Evolutionary conservation across 2,888 invertebrate genomes (phyloP).

Genomic region (Troglohyphantes excavatus): DNA sequence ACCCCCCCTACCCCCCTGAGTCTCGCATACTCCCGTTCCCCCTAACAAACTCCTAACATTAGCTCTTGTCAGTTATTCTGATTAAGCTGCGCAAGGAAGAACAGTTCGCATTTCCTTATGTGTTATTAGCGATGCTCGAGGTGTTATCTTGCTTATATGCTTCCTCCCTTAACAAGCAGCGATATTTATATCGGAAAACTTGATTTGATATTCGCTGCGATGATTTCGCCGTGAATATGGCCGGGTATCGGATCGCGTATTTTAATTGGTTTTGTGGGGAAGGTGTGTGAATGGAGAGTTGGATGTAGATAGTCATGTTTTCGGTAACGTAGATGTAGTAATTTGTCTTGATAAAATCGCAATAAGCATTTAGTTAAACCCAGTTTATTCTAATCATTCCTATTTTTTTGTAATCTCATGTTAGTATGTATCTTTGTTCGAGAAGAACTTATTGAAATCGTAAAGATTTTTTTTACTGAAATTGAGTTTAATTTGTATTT

Average conservation of each 20-base stretch:
- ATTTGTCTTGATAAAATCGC: too few species aligned
- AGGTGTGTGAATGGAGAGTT: not conserved
- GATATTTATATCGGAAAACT: conserved; percentile 37
- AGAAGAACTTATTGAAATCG: too few species aligned
- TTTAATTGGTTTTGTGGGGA: conserved; percentile 38
- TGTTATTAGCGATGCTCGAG: conserved; percentile 29
- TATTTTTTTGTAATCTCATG: too few species aligned
- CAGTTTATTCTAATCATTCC: too few species aligned
- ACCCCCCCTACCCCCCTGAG: not conserved
- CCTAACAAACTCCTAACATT: conserved; percentile 26
- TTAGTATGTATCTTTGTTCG: too few species aligned
- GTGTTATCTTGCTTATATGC: conserved; percentile 23
- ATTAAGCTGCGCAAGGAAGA: conserved; percentile 10
- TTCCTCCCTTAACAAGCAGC: conserved; percentile 37
- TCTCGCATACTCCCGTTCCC: not conserved
- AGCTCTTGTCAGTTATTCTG: conserved; percentile 32
- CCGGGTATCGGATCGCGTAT: conserved; percentile 21
- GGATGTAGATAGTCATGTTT: not conserved
- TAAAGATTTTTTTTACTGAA: too few species aligned
- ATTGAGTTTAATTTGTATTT: too few species aligned
- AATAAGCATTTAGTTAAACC: too few species aligned
- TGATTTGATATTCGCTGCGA: conserved; percentile 37
- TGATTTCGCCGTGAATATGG: too few species aligned
- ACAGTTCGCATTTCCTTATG: not conserved
- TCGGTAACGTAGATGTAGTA: too few species aligned